Evolutionary conservation across 2,113 vertebrate species (phyloP).

Genomic region (Chlamydotis undulata): DNA sequence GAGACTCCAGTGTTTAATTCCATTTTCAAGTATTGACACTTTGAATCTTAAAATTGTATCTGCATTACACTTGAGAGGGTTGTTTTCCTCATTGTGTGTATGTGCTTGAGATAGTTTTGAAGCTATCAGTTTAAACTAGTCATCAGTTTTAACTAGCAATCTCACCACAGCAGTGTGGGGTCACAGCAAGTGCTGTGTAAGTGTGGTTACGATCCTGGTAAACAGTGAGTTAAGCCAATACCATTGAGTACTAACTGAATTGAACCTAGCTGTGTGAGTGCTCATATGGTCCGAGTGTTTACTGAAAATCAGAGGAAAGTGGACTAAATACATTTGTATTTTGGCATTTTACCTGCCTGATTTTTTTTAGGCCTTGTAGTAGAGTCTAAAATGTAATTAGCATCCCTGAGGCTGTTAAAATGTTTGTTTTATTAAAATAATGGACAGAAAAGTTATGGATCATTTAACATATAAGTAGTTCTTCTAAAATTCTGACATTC

Average conservation of each 20-base stretch:
- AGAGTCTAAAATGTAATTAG: neutral
- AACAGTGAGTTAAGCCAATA: neutral
- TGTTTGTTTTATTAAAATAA: neutral
- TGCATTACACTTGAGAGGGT: neutral
- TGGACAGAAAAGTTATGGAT: neutral
- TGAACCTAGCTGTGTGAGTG: neutral
- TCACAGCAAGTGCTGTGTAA: neutral
- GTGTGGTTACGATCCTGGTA: neutral
- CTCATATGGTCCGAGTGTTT: neutral
- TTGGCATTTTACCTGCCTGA: neutral
- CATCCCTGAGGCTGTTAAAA: neutral
- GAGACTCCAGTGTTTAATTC: neutral
- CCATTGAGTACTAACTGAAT: neutral
- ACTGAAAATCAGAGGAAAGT: neutral
- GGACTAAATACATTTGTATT: neutral
- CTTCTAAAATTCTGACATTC: neutral
- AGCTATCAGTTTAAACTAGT: neutral
- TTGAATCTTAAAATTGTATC: neutral
- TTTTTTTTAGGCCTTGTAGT: neutral
- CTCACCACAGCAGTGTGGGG: neutral
- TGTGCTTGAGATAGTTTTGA: neutral
- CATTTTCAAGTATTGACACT: neutral
- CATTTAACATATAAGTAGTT: neutral
- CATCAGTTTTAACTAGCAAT: neutral
- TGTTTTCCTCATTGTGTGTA: neutral